Conservation (phyloP, 2,888 invertebrate species). For the Aphodius granarius region DNA sequence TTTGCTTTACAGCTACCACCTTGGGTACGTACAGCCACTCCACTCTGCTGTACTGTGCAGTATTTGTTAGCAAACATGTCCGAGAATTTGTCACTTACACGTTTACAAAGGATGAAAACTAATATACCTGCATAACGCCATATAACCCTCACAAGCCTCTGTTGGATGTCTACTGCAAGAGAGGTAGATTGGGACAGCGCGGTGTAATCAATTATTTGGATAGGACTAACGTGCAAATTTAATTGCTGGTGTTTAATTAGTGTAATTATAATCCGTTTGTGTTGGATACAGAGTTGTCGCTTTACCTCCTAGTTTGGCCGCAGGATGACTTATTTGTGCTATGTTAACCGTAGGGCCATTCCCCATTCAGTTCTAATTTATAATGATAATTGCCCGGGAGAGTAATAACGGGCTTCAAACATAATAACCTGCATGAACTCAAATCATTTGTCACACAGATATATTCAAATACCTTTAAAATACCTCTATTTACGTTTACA, state of each 20-base stretch:
- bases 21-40: not conserved
- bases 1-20: not conserved
- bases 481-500: too few species aligned
- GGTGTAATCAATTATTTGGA: not conserved
- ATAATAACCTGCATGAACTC: too few species aligned
- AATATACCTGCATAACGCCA: not conserved
- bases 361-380: too few species aligned
- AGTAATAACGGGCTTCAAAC: too few species aligned
- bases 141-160: not conserved
- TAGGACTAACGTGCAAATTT: not conserved
- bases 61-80: not conserved
- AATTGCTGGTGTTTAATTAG: not conserved
- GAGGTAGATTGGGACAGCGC: not conserved
- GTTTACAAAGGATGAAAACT: not conserved
- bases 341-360: too few species aligned
- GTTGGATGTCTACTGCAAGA: not conserved
- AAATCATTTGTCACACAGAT: too few species aligned
- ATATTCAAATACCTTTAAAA: too few species aligned
- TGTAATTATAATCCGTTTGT: not conserved
- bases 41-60: not conserved
- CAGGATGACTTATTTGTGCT: not conserved
- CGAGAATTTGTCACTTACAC: not conserved
- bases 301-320: not conserved
- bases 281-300: not conserved
- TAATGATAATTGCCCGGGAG: too few species aligned